Evolutionary conservation across 2,888 invertebrate genomes (phyloP).

Genomic region (Coremacera marginata): DNA sequence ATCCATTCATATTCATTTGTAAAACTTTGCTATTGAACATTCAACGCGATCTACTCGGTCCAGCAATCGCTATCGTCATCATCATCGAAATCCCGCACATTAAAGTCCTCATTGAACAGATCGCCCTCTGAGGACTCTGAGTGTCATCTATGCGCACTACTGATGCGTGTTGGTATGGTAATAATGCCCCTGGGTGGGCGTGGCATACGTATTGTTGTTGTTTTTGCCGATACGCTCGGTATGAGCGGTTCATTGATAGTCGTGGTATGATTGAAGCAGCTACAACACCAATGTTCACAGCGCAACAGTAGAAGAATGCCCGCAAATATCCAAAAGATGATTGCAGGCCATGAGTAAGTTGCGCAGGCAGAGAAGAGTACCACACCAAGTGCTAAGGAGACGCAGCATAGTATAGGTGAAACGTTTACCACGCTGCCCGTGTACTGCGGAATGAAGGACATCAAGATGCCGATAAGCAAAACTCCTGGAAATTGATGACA

Average conservation of each 20-base stretch:
- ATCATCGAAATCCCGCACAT: constrained; percentile 62
- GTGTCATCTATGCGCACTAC: constrained; percentile 67
- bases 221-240: constrained; percentile 66
- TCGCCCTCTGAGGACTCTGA: constrained; percentile 68
- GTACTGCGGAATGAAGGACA: constrained; percentile 68
- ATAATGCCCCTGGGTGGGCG: constrained; percentile 63
- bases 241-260: constrained; percentile 62
- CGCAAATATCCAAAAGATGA: constrained; percentile 64
- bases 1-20: neutral
- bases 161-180: constrained; percentile 60
- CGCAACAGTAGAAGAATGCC: constrained; percentile 64
- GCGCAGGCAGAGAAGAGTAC: constrained; percentile 63
- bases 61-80: constrained; percentile 58
- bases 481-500: constrained; percentile 51
- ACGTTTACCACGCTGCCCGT: constrained; percentile 64
- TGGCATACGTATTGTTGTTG: constrained; percentile 64
- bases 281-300: constrained; percentile 67
- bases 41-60: constrained; percentile 55
- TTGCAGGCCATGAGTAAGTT: constrained; percentile 67
- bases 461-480: constrained; percentile 64
- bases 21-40: neutral
- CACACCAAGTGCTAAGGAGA: constrained; percentile 59
- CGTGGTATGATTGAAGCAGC: constrained; percentile 63
- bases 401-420: constrained; percentile 63
- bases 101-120: constrained; percentile 66